Conservation (phyloP, 2,797 vertebrate species). For the Centroberyx gerrardi region DNA sequence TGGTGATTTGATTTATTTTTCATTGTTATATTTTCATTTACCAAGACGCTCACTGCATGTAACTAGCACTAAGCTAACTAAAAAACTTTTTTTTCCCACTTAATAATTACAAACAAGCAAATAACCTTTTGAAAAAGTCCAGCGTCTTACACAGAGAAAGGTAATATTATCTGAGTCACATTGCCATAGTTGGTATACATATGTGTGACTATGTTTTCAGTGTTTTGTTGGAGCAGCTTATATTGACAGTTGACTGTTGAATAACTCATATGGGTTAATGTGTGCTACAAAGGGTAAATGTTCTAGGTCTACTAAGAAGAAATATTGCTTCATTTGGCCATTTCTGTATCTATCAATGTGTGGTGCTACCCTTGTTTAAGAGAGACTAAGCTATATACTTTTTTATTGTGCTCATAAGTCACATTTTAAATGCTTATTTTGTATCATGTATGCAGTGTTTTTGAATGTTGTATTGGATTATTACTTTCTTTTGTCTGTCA, state of each 20-base stretch:
- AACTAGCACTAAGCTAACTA: slow-evolving; percentile 18
- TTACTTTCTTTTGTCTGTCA: slow-evolving; percentile 61
- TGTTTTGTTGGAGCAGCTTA: slow-evolving; percentile 24
- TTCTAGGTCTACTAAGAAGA: slow-evolving; percentile 17
- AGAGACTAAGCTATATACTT: slow-evolving; percentile 54
- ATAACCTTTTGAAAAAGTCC: not conserved
- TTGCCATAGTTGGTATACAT: slow-evolving; percentile 39
- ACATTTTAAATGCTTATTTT: slow-evolving; percentile 78
- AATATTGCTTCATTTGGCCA: slow-evolving; percentile 19
- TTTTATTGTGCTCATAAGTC: slow-evolving; percentile 59
- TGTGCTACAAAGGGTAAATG: slow-evolving; percentile 35
- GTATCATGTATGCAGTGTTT: slow-evolving; percentile 75
- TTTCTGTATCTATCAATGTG: slow-evolving; percentile 42
- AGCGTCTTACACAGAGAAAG: not conserved
- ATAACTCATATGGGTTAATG: slow-evolving; percentile 10
- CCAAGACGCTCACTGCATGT: slow-evolving; percentile 38
- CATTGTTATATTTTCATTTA: slow-evolving; percentile 3
- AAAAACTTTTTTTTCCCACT: slow-evolving; percentile 6
- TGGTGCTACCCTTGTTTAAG: slow-evolving; percentile 50
- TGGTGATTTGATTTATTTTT: slow-evolving; percentile 7
- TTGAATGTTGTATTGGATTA: slow-evolving; percentile 66
- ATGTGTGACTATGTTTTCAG: slow-evolving; percentile 27
- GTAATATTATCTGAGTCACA: slow-evolving; percentile 19
- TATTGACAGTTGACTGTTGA: slow-evolving; percentile 14
- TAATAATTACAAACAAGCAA: slow-evolving; percentile 3